phyloP scores from a whole-genome alignment of 1,140 invertebrate genomes.

The Nylanderia fulva region DNA sequence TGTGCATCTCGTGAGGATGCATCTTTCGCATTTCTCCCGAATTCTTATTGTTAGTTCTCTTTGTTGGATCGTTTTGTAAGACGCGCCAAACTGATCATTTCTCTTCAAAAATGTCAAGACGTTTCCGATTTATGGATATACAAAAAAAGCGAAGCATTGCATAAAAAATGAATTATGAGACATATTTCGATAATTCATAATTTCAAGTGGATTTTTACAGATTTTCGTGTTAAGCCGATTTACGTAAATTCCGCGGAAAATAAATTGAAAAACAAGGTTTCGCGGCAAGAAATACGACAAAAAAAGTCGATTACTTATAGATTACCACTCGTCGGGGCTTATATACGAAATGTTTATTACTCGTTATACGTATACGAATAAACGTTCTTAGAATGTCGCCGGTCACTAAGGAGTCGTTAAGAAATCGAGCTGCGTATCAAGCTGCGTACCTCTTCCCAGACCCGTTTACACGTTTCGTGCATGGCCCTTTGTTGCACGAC shows the following conservation, averaged over 20 bases:
- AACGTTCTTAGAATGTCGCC: constrained; percentile 44
- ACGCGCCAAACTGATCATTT: neutral
- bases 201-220: neutral
- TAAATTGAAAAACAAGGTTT: neutral
- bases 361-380: constrained; percentile 39
- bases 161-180: neutral
- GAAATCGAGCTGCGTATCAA: constrained; percentile 44
- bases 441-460: constrained; percentile 30
- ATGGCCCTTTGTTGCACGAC: constrained; percentile 43
- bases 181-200: neutral
- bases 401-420: constrained; percentile 30
- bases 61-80: neutral
- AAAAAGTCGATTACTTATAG: constrained; percentile 35
- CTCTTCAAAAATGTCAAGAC: neutral
- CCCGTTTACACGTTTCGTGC: constrained; percentile 52
- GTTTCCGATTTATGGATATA: neutral
- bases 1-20: constrained; percentile 53
- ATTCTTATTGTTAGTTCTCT: constrained; percentile 11
- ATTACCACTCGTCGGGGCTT: constrained; percentile 17
- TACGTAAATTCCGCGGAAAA: constrained; percentile 10
- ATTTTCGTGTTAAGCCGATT: neutral
- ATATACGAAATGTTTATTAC: constrained; percentile 25
- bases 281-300: neutral
- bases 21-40: constrained; percentile 33
- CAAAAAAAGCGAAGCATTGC: neutral